Evolutionary conservation across 2,888 invertebrate genomes (phyloP), one percentile per base, ranked within the genome.

Genomic region (Standfussiana lucernea): DNA sequence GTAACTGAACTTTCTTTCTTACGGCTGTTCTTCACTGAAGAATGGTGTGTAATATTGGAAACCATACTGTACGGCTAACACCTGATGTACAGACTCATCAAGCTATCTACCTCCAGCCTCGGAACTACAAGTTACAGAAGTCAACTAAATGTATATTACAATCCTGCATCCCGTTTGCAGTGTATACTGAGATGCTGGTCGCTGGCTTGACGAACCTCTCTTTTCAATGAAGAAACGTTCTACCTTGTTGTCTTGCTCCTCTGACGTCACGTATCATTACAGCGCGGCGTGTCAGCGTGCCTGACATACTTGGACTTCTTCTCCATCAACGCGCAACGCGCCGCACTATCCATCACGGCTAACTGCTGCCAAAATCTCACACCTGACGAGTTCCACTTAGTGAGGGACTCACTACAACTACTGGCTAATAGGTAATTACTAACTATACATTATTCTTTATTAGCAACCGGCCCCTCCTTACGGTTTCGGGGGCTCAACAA

Each of bases 271-370:
- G 8, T 64, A 69, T 72, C 69, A 72, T 95, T 96, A 75, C 95
- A 99, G 99, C 98, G 99, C 87, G 99, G 99, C 47, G 99, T 99
- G 6, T 98, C 99, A 10, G 99, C 99, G 5, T 99, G 99, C 94
- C 97, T 99, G 87, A 99, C 98, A 91, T 99, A 99, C 94, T 97
- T 99, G 93, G 99, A 99, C 94, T 99, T 99, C 97, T 99, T 99
- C 97, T 99, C 99, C 67, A 99, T 99, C 91, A 99, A 99, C 92
- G 99, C 99, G 24, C 99, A 99, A 96, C 98, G 99, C 53, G 98
- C 99, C 66, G 99, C 99, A 4, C 97, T 99, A 75, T 98, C 99
- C 40, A 99, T 99, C 87, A 99, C 99, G 0, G 99, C 99, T 76
- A 99, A 99, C 95, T 99, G 99, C 95, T 99, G 99, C 94, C 98